Evolutionary conservation across 2,797 vertebrate genomes (phyloP).

Genomic region (Trichosurus vulpecula): DNA sequence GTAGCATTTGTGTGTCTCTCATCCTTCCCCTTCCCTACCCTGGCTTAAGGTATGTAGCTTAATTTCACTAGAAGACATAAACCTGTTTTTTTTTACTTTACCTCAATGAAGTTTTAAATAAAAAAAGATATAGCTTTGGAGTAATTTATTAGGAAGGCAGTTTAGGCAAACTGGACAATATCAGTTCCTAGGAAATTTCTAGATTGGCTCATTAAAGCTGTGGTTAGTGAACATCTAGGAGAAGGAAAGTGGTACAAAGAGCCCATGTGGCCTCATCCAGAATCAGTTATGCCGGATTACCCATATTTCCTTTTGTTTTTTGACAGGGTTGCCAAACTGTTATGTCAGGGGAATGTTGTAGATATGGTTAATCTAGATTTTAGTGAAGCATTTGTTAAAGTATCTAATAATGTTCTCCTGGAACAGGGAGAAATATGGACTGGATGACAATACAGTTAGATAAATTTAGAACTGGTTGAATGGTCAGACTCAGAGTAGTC

Average conservation of each 20-base stretch:
- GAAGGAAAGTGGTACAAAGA: neutral
- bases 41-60: neutral
- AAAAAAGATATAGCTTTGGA: neutral
- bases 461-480: neutral
- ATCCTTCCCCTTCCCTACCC: neutral
- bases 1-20: slow-evolving; percentile 11
- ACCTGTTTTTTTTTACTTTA: neutral
- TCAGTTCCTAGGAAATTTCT: neutral
- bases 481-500: neutral
- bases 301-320: neutral
- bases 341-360: neutral
- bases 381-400: neutral
- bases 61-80: neutral
- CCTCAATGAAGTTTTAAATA: neutral
- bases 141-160: neutral
- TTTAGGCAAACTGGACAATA: neutral
- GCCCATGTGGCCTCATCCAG: neutral
- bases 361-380: neutral
- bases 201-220: neutral
- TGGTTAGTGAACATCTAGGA: neutral
- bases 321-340: neutral
- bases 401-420: neutral
- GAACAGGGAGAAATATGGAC: neutral
- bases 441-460: neutral
- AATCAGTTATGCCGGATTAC: neutral